A percentile compares a stretch with the other conserved stretches of the same genome.
phyloP scores from a whole-genome alignment of 2,888 invertebrate genomes.

The Cremastinae sp. region DNA sequence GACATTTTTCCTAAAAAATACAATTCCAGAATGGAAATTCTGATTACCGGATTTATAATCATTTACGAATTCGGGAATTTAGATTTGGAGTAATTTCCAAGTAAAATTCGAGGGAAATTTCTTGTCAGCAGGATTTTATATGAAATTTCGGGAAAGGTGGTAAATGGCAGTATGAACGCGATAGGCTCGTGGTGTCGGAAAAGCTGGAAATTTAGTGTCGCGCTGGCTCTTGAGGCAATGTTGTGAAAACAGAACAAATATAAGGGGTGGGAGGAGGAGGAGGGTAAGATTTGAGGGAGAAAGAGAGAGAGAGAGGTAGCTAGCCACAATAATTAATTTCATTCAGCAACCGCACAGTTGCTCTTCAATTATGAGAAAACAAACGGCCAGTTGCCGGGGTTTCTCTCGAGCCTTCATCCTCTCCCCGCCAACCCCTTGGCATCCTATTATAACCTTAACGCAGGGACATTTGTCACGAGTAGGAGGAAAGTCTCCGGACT shows the following conservation, averaged over 20 bases:
- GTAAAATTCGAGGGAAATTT: conserved; percentile 9
- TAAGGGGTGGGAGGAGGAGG: conserved; percentile 37
- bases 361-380: conserved; percentile 71
- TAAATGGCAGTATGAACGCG: conserved; percentile 23
- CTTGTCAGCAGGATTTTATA: background rate
- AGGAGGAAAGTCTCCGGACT: conserved; percentile 46
- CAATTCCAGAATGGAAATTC: no score
- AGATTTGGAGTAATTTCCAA: background rate
- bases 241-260: conserved; percentile 28
- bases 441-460: conserved; percentile 66
- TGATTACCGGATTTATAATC: no score
- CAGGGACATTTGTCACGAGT: conserved; percentile 70
- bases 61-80: no score
- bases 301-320: conserved; percentile 45
- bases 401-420: conserved; percentile 59
- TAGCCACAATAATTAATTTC: conserved; percentile 75
- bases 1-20: no score
- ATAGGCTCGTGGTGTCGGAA: conserved; percentile 30
- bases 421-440: conserved; percentile 46
- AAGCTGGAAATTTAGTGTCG: conserved; percentile 38
- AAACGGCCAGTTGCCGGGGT: conserved; percentile 60
- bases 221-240: conserved; percentile 16
- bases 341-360: conserved; percentile 66
- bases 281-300: conserved; percentile 36
- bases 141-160: conserved; percentile 15